phyloP scores from a whole-genome alignment of 64 coral and sea anemone genomes.

The Porites lutea region DNA sequence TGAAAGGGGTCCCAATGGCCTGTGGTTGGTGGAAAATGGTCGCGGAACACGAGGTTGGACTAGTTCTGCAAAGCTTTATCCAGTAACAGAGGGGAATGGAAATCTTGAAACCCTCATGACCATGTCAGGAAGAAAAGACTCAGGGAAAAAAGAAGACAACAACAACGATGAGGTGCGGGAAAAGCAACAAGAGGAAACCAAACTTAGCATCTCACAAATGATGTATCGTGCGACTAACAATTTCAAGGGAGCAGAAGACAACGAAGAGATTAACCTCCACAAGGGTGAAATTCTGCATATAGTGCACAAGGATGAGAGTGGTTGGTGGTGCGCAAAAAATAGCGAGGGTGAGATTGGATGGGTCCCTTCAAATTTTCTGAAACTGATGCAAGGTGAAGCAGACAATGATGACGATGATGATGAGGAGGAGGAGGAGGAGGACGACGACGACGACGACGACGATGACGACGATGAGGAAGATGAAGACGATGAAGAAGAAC shows the following conservation, averaged over 20 bases:
- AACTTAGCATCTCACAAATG: not conserved
- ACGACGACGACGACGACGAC: conserved; percentile 36
- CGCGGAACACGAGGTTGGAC: conserved; percentile 62
- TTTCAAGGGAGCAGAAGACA: not conserved
- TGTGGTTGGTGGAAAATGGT: conserved; percentile 54
- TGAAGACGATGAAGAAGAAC: conserved; percentile 47
- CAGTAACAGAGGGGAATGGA: not conserved
- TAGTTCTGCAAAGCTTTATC: conserved; percentile 59
- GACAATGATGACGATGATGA: too few relatives aligned
- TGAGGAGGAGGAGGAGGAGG: not conserved
- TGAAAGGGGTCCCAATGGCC: conserved; percentile 26
- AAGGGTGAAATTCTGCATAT: conserved; percentile 69
- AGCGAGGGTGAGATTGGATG: conserved; percentile 64
- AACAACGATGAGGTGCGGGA: not conserved
- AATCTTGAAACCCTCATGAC: not conserved
- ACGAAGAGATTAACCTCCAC: conserved; percentile 60
- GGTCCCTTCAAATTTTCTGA: conserved; percentile 78
- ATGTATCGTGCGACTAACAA: not conserved
- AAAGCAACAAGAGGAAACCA: not conserved
- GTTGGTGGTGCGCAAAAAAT: conserved; percentile 73
- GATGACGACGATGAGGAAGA: conserved; percentile 47
- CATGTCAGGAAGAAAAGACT: too few relatives aligned
- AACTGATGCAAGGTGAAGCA: not conserved
- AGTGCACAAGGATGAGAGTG: conserved; percentile 65
- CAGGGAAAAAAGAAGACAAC: not conserved